These are phyloP conservation scores for Ivindomyrus marchei DNA, from an alignment of 2,113 vertebrate genomes.

Conservation along the genomic window DNA sequence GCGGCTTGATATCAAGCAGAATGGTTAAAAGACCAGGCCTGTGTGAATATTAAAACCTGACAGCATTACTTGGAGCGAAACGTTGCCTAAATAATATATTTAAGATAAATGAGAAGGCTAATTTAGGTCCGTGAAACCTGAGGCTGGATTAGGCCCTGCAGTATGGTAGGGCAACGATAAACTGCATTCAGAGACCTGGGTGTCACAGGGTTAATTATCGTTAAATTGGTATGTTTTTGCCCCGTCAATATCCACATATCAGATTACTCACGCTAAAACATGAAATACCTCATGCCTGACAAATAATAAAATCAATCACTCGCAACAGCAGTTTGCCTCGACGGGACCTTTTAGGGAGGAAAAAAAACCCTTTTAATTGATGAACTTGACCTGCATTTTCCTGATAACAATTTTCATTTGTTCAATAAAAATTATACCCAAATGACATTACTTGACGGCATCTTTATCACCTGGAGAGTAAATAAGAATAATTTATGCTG, in stretches of 20 bases:
- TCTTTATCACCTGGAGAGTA: conserved; percentile 71
- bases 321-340: conserved; percentile 47
- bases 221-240: conserved; percentile 36
- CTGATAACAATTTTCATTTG: conserved; percentile 72
- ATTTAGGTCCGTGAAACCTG: background rate
- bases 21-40: background rate
- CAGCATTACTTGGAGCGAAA: background rate
- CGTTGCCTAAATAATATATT: background rate
- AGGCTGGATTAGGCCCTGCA: background rate
- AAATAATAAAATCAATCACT: conserved; percentile 70
- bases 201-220: conserved; percentile 38
- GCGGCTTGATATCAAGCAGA: background rate
- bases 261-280: conserved; percentile 55
- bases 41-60: background rate
- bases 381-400: conserved; percentile 69
- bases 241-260: conserved; percentile 59
- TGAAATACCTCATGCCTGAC: conserved; percentile 62
- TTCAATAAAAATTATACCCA: conserved; percentile 70
- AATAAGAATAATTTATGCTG: conserved; percentile 74
- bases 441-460: conserved; percentile 71
- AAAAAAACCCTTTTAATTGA: conserved; percentile 63
- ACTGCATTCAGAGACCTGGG: conserved; percentile 37
- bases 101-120: conserved; percentile 3
- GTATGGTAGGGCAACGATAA: background rate
- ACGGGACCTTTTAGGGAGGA: conserved; percentile 49